Evolutionary conservation across 2,113 vertebrate species (phyloP), one percentile per base, ranked within the genome.

Genomic region (Callopanchax toddi): DNA sequence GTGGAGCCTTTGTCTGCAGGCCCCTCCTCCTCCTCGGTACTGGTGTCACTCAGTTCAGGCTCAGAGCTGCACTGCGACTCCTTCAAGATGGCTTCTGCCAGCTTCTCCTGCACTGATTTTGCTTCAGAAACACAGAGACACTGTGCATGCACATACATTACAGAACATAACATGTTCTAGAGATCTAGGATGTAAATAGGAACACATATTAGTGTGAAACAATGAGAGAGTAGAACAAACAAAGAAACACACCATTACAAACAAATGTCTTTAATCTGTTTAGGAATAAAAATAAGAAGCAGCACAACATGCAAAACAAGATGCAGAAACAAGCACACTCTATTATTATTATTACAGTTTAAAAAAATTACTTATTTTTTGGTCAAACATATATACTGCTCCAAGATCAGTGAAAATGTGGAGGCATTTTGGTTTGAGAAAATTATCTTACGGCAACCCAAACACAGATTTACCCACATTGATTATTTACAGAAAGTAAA

Each of bases 81-180:
- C 2, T 86, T 81, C 71, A 82, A 76, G 51, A 88, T 77, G 29
- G 89, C 89, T 23, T 88, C 92, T 16, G 84, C 88, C 54, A 89
- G 87, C 81, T 93, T 93, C 71, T 94, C 89, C 89, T 93, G 93
- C 54, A 92, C 92, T 86, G 89, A 93, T 90, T 92, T 92, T 85
- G 88, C 85, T 84, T 81, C 40, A 42, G 70, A 76, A 59, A 43
- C 57, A 85, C 60, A 84, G 34, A 83, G 29, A 79, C 4, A 78
- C 4, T 42, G 44, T 60, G 62, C 11, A 86, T 55, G 46, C 36
- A 32, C 29, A 32, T 6, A 6, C 10, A 32, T 32, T 32, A 32
- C 29, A 32, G 6, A 32, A 32, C 6, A 32, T 32, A 32, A 4
- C 29, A 8, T 32, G 6, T 32, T 32, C 29, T 32, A 6, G 29